Conservation (phyloP, 2,113 vertebrate species). For the Chaetops frenatus region DNA sequence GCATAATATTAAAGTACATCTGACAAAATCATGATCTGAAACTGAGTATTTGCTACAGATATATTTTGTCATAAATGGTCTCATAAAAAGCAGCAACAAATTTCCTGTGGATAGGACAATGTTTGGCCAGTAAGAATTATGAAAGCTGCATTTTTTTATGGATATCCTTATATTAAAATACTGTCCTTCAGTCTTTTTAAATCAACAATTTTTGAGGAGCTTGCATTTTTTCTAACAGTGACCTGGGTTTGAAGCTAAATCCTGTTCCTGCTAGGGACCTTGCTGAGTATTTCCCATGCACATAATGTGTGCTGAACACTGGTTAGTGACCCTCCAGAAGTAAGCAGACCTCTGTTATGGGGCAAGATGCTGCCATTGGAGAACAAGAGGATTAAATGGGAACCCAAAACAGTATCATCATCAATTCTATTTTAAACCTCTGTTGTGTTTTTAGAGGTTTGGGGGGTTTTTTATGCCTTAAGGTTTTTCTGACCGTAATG, state of each 20-base stretch:
- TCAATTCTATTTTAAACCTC: not conserved
- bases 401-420: not conserved
- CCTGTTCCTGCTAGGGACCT: not conserved
- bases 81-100: not conserved
- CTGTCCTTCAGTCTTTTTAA: not conserved
- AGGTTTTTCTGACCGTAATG: not conserved
- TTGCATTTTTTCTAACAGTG: not conserved
- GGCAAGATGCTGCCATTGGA: not conserved
- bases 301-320: rapidly evolving
- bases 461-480: rapidly evolving
- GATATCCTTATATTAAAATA: not conserved
- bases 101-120: not conserved
- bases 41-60: not conserved
- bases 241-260: not conserved
- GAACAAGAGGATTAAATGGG: not conserved
- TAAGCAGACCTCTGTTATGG: not conserved
- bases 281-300: not conserved
- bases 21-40: not conserved
- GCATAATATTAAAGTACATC: not conserved
- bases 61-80: not conserved
- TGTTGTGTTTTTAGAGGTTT: not conserved
- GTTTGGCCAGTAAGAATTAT: not conserved
- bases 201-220: not conserved
- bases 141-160: not conserved
- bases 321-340: not conserved